These are phyloP conservation scores for Helogale parvula DNA, from an alignment of 2,113 vertebrate genomes.

Conservation along the genomic window DNA sequence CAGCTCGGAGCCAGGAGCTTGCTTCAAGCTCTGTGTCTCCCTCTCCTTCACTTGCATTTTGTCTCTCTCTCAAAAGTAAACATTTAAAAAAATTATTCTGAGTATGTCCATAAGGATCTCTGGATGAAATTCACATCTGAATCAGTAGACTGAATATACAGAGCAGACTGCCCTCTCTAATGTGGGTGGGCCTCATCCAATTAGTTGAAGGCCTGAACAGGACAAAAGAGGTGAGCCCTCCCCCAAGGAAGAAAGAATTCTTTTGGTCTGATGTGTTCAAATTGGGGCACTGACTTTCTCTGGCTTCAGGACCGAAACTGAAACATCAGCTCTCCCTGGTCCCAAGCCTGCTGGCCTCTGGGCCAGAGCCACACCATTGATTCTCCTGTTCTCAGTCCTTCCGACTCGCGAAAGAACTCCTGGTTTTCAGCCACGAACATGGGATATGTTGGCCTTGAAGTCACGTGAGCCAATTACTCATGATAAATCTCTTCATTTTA, in stretches of 20 bases:
- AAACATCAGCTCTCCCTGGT: neutral
- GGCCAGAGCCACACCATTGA: neutral
- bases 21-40: too few species aligned
- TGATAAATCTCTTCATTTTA: neutral
- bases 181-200: neutral
- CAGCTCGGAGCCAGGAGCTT: too few species aligned
- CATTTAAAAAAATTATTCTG: neutral
- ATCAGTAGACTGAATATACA: neutral
- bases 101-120: neutral
- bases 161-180: neutral
- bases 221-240: neutral
- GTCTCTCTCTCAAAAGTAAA: too few species aligned
- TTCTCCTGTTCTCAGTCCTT: neutral
- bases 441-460: neutral
- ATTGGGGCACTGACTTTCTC: neutral
- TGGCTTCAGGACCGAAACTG: neutral
- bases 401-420: rapidly evolving
- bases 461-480: neutral
- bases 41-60: too few species aligned
- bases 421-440: neutral
- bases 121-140: neutral
- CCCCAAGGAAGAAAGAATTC: neutral
- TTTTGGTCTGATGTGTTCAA: neutral
- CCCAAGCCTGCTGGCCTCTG: neutral
- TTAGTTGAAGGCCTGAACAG: neutral